A percentile compares a stretch with the other conserved stretches of the same genome.
These are phyloP conservation scores for Lampropteryx suffumata DNA, from an alignment of 2,888 invertebrate species.

Conservation along the genomic window DNA sequence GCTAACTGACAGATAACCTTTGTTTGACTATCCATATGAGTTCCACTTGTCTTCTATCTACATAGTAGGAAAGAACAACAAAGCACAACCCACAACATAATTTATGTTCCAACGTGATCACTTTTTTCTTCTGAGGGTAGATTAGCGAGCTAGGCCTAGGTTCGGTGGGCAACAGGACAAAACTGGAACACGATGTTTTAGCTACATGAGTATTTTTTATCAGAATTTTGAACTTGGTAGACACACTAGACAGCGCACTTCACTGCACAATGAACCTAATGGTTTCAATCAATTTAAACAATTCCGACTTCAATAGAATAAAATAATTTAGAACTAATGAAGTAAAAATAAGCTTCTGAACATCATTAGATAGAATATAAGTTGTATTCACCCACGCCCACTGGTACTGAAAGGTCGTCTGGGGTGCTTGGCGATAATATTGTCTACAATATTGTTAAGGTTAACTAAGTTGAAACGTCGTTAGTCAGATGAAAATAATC, in stretches of 20 bases:
- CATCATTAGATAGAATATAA: slow-evolving; percentile 4
- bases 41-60: slow-evolving; percentile 2
- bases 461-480: slow-evolving; percentile 12
- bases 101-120: no score
- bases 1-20: slow-evolving; percentile 24
- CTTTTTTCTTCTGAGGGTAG: no score
- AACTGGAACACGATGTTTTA: no score
- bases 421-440: neutral
- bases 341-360: slow-evolving; percentile 14
- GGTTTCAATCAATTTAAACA: no score
- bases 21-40: slow-evolving; percentile 23
- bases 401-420: slow-evolving; percentile 10
- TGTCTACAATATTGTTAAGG: slow-evolving; percentile 9
- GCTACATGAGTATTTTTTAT: no score
- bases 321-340: neutral
- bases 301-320: no score
- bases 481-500: neutral
- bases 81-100: no score
- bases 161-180: no score
- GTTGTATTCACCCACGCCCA: slow-evolving; percentile 6
- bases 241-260: no score
- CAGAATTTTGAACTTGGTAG: no score
- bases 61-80: no score
- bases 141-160: no score
- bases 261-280: neutral